Percentiles rank a stretch among this genome's conserved stretches.
Evolutionary conservation across 2,113 vertebrate genomes (phyloP).

Genomic region (Perca flavescens): DNA sequence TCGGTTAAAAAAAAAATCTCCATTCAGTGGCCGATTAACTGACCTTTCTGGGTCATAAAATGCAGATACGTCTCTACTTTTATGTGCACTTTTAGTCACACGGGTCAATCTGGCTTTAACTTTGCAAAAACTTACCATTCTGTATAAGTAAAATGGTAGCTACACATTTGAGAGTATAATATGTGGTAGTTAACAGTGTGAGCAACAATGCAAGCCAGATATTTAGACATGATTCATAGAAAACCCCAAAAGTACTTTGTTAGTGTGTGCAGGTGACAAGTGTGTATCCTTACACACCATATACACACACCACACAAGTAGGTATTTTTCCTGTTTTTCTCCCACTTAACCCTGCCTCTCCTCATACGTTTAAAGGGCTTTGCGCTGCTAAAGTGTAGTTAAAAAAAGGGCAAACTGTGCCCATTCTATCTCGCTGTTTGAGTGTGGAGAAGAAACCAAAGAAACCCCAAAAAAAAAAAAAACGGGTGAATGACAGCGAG

Average conservation of each 20-base stretch:
- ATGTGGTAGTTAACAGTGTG: not conserved
- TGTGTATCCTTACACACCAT: slow-evolving; percentile 46
- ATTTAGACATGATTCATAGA: slow-evolving; percentile 26
- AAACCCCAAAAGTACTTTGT: slow-evolving; percentile 42
- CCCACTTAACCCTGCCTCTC: slow-evolving; percentile 56
- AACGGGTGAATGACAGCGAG: slow-evolving; percentile 58
- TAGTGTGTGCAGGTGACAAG: slow-evolving; percentile 47
- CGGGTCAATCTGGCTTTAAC: slow-evolving; percentile 2
- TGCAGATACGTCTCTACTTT: not conserved
- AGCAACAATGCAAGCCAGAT: slow-evolving; percentile 2
- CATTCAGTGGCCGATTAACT: slow-evolving; percentile 54
- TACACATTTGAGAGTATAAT: slow-evolving; percentile 1
- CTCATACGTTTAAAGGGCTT: slow-evolving; percentile 38
- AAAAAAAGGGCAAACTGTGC: slow-evolving; percentile 52
- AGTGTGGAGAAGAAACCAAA: slow-evolving; percentile 11
- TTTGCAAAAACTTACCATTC: not conserved
- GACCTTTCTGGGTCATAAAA: slow-evolving; percentile 54
- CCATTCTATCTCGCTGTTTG: slow-evolving; percentile 4
- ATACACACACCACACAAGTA: slow-evolving; percentile 51
- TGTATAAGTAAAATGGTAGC: not conserved
- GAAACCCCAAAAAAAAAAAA: not conserved
- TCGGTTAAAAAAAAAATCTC: slow-evolving; percentile 25
- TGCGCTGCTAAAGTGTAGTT: slow-evolving; percentile 52
- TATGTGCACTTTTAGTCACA: not conserved
- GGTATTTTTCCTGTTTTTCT: slow-evolving; percentile 51